Conservation (phyloP, 2,797 vertebrate species). For the Lemur catta region DNA sequence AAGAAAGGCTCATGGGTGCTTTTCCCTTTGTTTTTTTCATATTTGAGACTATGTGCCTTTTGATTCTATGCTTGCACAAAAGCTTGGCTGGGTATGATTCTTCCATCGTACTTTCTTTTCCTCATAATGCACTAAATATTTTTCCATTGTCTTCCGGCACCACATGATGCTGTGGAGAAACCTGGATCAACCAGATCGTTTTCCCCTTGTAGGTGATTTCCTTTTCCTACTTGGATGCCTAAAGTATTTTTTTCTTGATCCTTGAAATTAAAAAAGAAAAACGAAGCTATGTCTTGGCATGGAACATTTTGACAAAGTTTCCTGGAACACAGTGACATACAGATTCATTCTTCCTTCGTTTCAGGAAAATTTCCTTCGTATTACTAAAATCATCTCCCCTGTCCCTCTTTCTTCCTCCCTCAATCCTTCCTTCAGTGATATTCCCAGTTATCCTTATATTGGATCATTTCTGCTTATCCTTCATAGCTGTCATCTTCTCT, state of each 20-base stretch:
- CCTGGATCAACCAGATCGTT: background rate
- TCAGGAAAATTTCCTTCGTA: background rate
- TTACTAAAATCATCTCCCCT: background rate
- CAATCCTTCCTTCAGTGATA: rapidly evolving
- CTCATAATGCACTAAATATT: background rate
- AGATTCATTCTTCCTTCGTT: background rate
- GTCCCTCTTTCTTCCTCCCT: rapidly evolving
- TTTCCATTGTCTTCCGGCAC: background rate
- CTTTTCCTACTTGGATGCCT: background rate
- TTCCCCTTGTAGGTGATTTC: background rate
- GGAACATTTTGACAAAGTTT: background rate
- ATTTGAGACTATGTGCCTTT: rapidly evolving
- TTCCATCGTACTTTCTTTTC: background rate
- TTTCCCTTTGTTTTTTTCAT: background rate
- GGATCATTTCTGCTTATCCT: background rate
- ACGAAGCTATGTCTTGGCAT: background rate
- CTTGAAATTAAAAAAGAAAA: background rate
- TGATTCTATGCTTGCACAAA: no score
- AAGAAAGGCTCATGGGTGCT: background rate
- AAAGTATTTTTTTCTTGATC: background rate
- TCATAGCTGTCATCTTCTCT: background rate
- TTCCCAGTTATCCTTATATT: background rate
- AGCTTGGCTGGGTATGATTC: background rate
- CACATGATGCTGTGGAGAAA: background rate
- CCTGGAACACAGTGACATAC: background rate